Percentiles rank a stretch among this genome's conserved stretches.
Evolutionary conservation across 2,113 vertebrate genomes (phyloP).

Genomic region (Ophthalmolycus amberensis): DNA sequence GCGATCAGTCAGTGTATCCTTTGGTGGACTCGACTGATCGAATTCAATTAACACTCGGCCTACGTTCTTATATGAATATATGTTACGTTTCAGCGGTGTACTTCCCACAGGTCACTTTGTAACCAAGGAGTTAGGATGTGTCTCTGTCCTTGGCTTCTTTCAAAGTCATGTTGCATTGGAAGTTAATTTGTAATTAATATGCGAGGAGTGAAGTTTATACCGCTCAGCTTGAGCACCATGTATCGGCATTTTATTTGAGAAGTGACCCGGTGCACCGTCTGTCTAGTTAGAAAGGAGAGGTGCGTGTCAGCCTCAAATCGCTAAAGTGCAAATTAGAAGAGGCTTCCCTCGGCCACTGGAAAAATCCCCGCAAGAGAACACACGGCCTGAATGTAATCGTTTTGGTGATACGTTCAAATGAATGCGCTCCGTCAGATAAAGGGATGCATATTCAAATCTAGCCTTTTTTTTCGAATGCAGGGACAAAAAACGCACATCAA

Average conservation of each 20-base stretch:
- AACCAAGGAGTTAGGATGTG: neutral
- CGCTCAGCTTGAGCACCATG: neutral
- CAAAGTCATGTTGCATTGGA: constrained; percentile 7
- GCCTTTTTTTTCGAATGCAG: constrained; percentile 28
- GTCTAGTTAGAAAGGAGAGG: neutral
- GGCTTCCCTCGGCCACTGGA: neutral
- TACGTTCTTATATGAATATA: neutral
- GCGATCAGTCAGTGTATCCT: constrained; percentile 1
- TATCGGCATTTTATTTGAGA: constrained; percentile 11
- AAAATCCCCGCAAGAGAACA: constrained; percentile 25
- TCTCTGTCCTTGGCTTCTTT: constrained; percentile 13
- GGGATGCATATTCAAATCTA: constrained; percentile 22
- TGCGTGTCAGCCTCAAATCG: neutral
- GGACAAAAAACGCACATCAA: constrained; percentile 39
- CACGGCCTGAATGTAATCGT: neutral
- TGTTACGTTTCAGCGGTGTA: neutral
- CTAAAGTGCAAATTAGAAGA: constrained; percentile 19
- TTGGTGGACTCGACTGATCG: constrained; percentile 16
- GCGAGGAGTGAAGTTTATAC: neutral
- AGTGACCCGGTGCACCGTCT: neutral
- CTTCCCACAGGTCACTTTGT: neutral
- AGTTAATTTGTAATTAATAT: constrained; percentile 25
- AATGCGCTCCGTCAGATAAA: constrained; percentile 1
- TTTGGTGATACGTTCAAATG: constrained; percentile 14
- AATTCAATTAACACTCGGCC: neutral